These are phyloP conservation scores for Chitala chitala DNA, from an alignment of 2,113 vertebrate genomes.

Conservation along the genomic window DNA sequence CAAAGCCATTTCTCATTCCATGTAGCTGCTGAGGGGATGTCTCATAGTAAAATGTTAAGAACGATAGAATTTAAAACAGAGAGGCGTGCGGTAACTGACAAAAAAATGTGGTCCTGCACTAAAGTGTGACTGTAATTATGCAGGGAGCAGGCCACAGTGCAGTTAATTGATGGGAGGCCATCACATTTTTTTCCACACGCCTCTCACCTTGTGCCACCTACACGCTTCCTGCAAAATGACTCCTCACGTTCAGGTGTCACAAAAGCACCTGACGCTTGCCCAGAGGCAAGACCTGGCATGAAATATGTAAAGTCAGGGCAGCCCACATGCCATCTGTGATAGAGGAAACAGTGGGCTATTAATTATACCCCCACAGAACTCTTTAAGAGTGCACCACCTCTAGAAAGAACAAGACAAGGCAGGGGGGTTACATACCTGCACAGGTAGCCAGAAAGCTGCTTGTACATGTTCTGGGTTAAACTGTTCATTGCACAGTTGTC, in stretches of 20 bases:
- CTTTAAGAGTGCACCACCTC: no score
- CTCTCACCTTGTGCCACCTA: neutral
- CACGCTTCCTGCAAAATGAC: neutral
- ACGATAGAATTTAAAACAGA: neutral
- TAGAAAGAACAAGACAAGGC: no score
- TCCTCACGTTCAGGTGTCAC: neutral
- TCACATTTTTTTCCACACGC: neutral
- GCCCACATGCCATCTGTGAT: conserved; percentile 1
- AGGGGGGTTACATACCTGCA: no score
- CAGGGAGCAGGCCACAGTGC: no score
- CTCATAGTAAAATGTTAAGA: neutral
- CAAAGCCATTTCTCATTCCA: neutral
- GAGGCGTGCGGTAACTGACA: neutral
- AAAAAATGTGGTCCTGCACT: neutral
- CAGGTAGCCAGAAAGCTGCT: no score
- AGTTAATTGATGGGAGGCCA: neutral
- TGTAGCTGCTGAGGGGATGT: no score
- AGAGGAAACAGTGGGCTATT: neutral
- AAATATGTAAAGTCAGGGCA: neutral
- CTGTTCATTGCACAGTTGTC: no score
- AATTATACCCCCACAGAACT: no score
- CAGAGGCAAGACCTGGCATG: neutral
- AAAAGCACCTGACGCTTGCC: neutral
- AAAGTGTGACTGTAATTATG: no score
- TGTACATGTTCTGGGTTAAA: no score